phyloP scores from a whole-genome alignment of 1,140 invertebrate species.

The Samia ricini region DNA sequence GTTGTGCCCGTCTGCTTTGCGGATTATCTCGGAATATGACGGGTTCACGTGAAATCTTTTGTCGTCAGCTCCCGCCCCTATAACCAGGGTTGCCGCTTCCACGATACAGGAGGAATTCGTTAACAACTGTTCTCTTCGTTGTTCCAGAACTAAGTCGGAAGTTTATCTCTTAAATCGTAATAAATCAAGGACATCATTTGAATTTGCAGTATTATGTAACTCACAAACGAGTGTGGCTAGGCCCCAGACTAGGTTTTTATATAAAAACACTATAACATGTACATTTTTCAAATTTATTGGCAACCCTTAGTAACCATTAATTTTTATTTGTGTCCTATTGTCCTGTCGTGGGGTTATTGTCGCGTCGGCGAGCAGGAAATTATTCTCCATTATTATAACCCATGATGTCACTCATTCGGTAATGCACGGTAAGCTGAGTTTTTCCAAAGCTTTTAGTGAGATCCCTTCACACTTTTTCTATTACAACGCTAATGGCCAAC shows the following conservation, averaged over 20 bases:
- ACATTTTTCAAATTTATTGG: background rate
- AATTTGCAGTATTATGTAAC: background rate
- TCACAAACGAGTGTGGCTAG: no score
- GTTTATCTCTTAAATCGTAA: background rate
- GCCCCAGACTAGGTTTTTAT: background rate
- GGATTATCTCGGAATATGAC: constrained; percentile 64
- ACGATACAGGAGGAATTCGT: no score
- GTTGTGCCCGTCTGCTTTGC: constrained; percentile 20
- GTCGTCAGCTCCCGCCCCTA: constrained; percentile 32
- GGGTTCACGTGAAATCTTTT: constrained; percentile 50
- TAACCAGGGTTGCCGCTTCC: constrained; percentile 14
- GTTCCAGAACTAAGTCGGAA: no score
- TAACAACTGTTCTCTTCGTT: no score
- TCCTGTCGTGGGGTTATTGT: constrained; percentile 34
- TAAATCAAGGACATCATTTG: background rate
- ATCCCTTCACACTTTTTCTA: constrained; percentile 38
- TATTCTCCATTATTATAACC: constrained; percentile 60
- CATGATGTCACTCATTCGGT: constrained; percentile 45
- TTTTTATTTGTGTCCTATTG: constrained; percentile 63
- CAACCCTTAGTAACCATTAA: constrained; percentile 41
- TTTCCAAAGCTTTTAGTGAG: constrained; percentile 37
- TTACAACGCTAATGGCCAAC: constrained; percentile 40
- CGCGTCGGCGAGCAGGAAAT: constrained; percentile 48
- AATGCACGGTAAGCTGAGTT: constrained; percentile 39
- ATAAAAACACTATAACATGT: background rate